These are phyloP conservation scores for Ageneiosus marmoratus DNA, from an alignment of 2,113 vertebrate genomes.

Conservation along the genomic window DNA sequence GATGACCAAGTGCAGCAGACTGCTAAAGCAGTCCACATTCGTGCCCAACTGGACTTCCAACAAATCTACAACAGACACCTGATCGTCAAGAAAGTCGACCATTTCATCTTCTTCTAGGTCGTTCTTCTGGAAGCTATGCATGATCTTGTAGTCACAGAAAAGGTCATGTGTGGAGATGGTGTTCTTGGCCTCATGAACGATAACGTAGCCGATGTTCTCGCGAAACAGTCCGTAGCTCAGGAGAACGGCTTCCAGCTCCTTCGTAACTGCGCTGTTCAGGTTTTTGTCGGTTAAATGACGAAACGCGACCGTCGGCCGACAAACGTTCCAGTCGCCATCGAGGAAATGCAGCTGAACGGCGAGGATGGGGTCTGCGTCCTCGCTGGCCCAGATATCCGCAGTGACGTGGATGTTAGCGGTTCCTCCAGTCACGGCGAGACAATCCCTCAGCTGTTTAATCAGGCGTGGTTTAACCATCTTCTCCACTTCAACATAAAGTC, in stretches of 20 bases:
- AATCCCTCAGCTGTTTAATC: constrained; percentile 71
- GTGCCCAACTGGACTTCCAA: constrained; percentile 67
- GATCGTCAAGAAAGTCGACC: constrained; percentile 64
- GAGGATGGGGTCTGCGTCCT: constrained; percentile 57
- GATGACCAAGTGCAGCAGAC: constrained; percentile 68
- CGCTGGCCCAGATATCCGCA: constrained; percentile 70
- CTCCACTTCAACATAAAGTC: constrained; percentile 74
- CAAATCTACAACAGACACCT: constrained; percentile 55
- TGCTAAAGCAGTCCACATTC: constrained; percentile 59
- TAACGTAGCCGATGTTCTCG: constrained; percentile 68
- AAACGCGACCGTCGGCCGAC: constrained; percentile 69
- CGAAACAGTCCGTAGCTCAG: constrained; percentile 75
- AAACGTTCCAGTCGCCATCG: constrained; percentile 68
- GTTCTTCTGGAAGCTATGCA: constrained; percentile 63
- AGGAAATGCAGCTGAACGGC: constrained; percentile 74
- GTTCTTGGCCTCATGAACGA: constrained; percentile 70
- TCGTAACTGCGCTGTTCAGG: constrained; percentile 50
- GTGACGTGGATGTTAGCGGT: constrained; percentile 66
- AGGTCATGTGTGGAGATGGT: constrained; percentile 62
- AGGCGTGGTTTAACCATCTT: constrained; percentile 70
- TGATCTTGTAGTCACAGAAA: constrained; percentile 74
- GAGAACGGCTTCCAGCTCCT: constrained; percentile 71
- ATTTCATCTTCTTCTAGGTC: constrained; percentile 70
- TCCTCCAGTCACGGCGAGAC: constrained; percentile 51
- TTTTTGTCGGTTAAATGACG: constrained; percentile 65